A percentile compares a stretch with the other conserved stretches of the same genome.
phyloP scores from a whole-genome alignment of 2,888 invertebrate genomes.

The Metellina segmentata region DNA sequence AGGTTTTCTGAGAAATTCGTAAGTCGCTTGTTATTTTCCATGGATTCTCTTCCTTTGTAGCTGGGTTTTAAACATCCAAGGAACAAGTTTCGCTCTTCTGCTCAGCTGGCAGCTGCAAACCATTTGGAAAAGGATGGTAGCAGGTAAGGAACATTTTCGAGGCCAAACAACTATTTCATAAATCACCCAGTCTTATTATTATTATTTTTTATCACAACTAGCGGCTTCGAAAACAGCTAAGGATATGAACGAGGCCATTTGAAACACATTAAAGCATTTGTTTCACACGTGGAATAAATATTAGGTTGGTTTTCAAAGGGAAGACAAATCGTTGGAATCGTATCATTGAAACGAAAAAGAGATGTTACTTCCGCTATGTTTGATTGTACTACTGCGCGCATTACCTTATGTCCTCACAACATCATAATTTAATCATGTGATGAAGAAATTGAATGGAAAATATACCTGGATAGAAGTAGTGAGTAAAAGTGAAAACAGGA shows the following conservation, averaged over 20 bases:
- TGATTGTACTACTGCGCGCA: too few species aligned
- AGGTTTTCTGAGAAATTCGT: too few species aligned
- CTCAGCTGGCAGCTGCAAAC: slow-evolving; percentile 1
- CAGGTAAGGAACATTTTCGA: slow-evolving; percentile 26
- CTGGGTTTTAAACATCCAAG: not conserved
- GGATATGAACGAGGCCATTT: not conserved
- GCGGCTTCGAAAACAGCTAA: not conserved
- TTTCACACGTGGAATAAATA: not conserved
- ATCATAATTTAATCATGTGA: too few species aligned
- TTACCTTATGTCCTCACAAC: too few species aligned
- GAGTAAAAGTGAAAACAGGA: too few species aligned
- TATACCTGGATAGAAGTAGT: too few species aligned
- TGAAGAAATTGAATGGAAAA: too few species aligned
- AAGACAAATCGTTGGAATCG: not conserved
- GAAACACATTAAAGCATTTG: not conserved
- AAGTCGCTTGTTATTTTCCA: not conserved
- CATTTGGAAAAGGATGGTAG: not conserved
- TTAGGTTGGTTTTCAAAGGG: not conserved
- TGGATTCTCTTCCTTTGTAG: not conserved
- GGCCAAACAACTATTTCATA: slow-evolving; percentile 22
- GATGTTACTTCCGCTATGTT: too few species aligned
- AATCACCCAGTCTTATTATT: slow-evolving; percentile 10
- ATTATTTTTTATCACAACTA: not conserved
- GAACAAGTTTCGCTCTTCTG: slow-evolving; percentile 11
- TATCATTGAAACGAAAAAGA: too few species aligned